A percentile compares a stretch with the other conserved stretches of the same genome.
These are phyloP conservation scores for Nyctibius bracteatus DNA, from an alignment of 2,113 vertebrate genomes.

Conservation along the genomic window DNA sequence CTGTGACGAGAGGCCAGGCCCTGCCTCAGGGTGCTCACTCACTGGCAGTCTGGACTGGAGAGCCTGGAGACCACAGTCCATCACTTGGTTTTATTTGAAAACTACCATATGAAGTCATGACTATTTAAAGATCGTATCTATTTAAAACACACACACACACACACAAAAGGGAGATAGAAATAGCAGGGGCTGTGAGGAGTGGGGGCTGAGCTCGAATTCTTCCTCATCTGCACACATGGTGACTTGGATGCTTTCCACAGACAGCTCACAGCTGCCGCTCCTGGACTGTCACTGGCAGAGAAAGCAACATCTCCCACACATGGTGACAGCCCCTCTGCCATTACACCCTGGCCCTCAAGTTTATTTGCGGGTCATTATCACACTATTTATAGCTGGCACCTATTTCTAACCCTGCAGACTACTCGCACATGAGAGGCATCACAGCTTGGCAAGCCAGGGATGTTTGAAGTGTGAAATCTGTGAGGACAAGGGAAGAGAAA, in stretches of 20 bases:
- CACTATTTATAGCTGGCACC: not conserved
- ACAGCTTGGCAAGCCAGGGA: fast-evolving
- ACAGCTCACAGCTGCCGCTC: not conserved
- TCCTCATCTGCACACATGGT: not conserved
- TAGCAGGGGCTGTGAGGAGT: not conserved
- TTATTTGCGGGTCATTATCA: not conserved
- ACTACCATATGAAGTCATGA: not conserved
- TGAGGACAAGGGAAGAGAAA: not conserved
- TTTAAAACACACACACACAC: slow-evolving; percentile 13
- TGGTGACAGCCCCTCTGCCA: not conserved
- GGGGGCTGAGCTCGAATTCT: not conserved
- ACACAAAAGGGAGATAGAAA: not conserved
- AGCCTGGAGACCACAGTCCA: not conserved
- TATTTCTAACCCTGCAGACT: not conserved
- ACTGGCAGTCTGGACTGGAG: not conserved
- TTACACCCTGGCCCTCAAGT: not conserved
- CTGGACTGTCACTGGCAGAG: not conserved
- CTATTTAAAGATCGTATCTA: slow-evolving; percentile 10
- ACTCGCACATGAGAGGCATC: not conserved
- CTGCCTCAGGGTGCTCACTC: not conserved
- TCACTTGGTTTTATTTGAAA: not conserved
- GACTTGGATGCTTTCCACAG: not conserved
- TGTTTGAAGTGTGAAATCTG: not conserved
- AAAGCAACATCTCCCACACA: not conserved
- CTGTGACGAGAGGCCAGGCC: not conserved